Base-by-base conservation (phyloP, 2,888 invertebrate genomes). In the Caenorhabditis panamensis region DNA sequence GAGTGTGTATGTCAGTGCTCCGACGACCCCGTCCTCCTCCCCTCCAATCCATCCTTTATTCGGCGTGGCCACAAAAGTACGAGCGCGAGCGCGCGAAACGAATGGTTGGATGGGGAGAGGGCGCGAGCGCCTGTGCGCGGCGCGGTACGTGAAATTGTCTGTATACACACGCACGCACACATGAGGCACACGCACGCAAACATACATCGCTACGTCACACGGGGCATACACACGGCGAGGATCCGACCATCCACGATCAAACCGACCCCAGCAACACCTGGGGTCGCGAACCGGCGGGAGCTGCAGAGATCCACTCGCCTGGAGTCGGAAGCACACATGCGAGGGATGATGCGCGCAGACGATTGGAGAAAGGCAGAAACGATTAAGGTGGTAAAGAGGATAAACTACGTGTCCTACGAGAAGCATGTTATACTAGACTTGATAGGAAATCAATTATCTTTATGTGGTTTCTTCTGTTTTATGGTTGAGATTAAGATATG, bases 131-230 rank as follows among this genome's bases (percentile, higher is more conserved):
- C 73, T 73, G 73, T 73, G 73, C 73, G 73, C 73, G 73, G 73
- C 76, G 76, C 76, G 76, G 73, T 73, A 73, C 73, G 73, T 73
- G 73, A 73, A 73, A 73, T 64, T 66, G 73, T 73, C 73, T 73
- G 73, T 73, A 73, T 73, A 73, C 73, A 73, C 73, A 73, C 73
- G 73, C 73, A 73, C 64, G 66, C 73, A 73, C 76, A 68, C 62
- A 68, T 68, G 62, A 68, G 76, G 68, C 76, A 76, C 76, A 76
- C 75, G 67, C 75, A 76, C 75, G 67, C 75, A 76, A 67, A 76
- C 73, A 66, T 61, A 73, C 73, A 63, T 24, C 47, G 24, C 73
- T 73, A 73, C 73, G 73, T 73, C 73, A 73, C 73, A 73, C 59
- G 72, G 64, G 72, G 64, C 63, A 72, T 56, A 72, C 63, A 72